phyloP scores from a whole-genome alignment of 2,888 invertebrate genomes.

The Prenolepis imparis region DNA sequence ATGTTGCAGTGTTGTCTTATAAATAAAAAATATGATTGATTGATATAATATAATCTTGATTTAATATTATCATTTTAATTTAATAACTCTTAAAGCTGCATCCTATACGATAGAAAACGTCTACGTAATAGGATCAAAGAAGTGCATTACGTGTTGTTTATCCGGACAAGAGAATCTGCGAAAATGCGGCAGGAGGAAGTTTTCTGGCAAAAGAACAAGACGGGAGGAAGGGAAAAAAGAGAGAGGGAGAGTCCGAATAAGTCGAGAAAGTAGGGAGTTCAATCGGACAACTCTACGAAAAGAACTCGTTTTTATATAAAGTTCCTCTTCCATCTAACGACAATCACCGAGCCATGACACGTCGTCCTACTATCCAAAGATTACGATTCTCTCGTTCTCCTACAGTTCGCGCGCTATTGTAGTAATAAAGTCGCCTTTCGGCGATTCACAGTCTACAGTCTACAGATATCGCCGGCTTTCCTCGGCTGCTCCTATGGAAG shows the following conservation, averaged over 20 bases:
- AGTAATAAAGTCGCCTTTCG: constrained; percentile 57
- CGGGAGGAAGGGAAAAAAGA: background rate
- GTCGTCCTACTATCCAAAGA: constrained; percentile 17
- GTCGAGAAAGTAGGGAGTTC: constrained; percentile 3
- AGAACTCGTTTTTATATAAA: constrained; percentile 43
- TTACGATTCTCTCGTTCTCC: constrained; percentile 24
- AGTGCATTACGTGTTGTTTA: constrained; percentile 23
- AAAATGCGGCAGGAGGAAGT: background rate
- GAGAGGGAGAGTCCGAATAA: background rate
- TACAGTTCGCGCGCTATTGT: constrained; percentile 10
- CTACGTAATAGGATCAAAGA: constrained; percentile 1
- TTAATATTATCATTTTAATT: constrained; percentile 9
- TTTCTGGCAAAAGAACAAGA: constrained; percentile 5
- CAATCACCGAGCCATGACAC: constrained; percentile 16
- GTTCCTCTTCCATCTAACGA: constrained; percentile 29
- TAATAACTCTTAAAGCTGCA: background rate
- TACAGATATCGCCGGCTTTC: constrained; percentile 68
- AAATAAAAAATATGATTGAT: background rate
- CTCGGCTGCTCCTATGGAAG: constrained; percentile 39
- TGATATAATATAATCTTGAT: background rate
- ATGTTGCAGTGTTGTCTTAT: too few species aligned
- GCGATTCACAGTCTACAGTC: constrained; percentile 57
- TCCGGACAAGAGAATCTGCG: background rate
- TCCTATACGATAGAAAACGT: background rate
- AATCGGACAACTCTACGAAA: background rate